Percentiles rank a stretch among this genome's conserved stretches.
These are phyloP conservation scores for Chrysopa pallens DNA, from an alignment of 1,140 invertebrate species.

Conservation along the genomic window DNA sequence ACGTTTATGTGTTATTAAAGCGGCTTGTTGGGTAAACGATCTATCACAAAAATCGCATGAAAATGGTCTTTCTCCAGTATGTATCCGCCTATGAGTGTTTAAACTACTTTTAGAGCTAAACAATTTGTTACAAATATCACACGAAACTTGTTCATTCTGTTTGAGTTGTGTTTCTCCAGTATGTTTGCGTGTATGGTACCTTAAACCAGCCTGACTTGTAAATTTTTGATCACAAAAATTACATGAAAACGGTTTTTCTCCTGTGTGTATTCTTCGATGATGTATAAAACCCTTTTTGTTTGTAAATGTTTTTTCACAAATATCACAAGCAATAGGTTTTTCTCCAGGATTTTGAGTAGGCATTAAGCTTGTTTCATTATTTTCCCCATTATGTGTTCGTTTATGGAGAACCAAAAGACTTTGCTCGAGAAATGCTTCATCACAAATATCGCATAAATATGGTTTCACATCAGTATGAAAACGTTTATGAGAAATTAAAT, in stretches of 20 bases:
- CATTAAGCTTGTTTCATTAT: too few species aligned
- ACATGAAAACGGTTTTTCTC: conserved; percentile 20
- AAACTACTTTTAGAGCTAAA: conserved; percentile 14
- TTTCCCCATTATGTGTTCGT: too few species aligned
- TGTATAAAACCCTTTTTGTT: conserved; percentile 21
- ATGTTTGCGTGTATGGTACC: conserved; percentile 34
- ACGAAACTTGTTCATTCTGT: conserved; percentile 11
- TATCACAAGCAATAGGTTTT: conserved; percentile 49
- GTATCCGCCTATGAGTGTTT: conserved; percentile 34
- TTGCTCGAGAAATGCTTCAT: too few species aligned
- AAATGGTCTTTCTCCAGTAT: conserved; percentile 44
- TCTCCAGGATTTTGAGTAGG: conserved; percentile 15
- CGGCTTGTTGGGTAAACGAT: too few species aligned
- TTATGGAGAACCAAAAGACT: too few species aligned
- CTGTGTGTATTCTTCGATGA: conserved; percentile 21
- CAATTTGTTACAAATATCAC: conserved; percentile 27
- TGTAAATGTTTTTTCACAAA: conserved; percentile 52
- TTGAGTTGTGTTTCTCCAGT: not conserved
- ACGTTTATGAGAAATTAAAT: too few species aligned
- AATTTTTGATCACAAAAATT: conserved; percentile 30
- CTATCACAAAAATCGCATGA: conserved; percentile 28
- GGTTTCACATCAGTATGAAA: too few species aligned
- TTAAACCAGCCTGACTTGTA: conserved; percentile 29
- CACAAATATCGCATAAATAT: too few species aligned
- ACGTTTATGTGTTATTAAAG: conserved; percentile 8